These are phyloP conservation scores for Phalera bucephala DNA, from an alignment of 2,888 invertebrate genomes.

Conservation along the genomic window DNA sequence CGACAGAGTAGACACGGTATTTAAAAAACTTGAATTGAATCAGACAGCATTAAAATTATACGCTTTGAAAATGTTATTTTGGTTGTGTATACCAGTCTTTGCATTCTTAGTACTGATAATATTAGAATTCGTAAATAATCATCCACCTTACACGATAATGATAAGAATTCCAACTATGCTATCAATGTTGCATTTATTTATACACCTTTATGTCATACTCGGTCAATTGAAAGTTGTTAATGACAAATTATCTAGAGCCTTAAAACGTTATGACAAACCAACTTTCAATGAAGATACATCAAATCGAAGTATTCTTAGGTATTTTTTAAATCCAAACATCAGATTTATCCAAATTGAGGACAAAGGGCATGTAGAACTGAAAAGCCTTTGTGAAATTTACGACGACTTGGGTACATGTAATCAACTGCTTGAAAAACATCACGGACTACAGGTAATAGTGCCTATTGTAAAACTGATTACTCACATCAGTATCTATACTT, in stretches of 20 bases:
- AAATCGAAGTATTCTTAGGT: slow-evolving; percentile 2
- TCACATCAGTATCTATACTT: no score
- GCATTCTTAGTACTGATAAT: slow-evolving; percentile 30
- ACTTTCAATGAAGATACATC: slow-evolving; percentile 1
- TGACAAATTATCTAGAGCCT: slow-evolving; percentile 7
- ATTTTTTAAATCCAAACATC: slow-evolving; percentile 15
- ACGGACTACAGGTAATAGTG: slow-evolving; percentile 29
- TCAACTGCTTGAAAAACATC: slow-evolving; percentile 48
- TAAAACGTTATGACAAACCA: slow-evolving; percentile 6
- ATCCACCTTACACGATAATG: slow-evolving; percentile 37
- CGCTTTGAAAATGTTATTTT: slow-evolving; percentile 42
- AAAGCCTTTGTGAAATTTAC: slow-evolving; percentile 48
- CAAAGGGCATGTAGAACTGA: slow-evolving; percentile 28
- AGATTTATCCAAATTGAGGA: slow-evolving; percentile 10
- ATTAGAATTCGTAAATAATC: slow-evolving; percentile 34
- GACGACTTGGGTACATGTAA: slow-evolving; percentile 48
- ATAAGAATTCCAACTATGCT: slow-evolving; percentile 49
- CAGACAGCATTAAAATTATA: slow-evolving; percentile 19
- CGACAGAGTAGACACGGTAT: slow-evolving; percentile 12
- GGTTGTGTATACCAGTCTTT: slow-evolving; percentile 28
- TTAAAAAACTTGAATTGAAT: slow-evolving; percentile 14
- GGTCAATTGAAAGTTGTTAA: slow-evolving; percentile 38
- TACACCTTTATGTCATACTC: slow-evolving; percentile 45
- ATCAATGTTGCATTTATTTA: slow-evolving; percentile 40
- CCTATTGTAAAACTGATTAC: not conserved